phyloP scores from a whole-genome alignment of 1,140 invertebrate genomes.

The Plectrocnemia conspersa region DNA sequence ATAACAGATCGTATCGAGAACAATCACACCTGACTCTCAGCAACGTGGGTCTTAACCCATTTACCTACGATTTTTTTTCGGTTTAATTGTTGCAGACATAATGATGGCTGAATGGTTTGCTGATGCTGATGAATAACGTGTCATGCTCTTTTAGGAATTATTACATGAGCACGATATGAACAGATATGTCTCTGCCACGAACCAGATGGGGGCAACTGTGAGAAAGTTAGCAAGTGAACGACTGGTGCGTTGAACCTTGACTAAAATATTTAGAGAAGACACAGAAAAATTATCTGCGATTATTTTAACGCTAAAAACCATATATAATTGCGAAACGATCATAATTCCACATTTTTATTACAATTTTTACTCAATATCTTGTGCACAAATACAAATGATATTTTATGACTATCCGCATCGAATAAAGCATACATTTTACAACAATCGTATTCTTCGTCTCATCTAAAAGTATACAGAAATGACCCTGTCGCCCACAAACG shows the following conservation, averaged over 20 bases:
- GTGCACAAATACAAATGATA: too few species aligned
- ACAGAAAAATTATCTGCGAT: background rate
- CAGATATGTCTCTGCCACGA: constrained; percentile 33
- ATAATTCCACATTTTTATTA: background rate
- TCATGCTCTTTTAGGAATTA: constrained; percentile 31
- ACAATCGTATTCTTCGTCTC: constrained; percentile 15
- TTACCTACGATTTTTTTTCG: too few species aligned
- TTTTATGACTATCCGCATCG: constrained; percentile 1
- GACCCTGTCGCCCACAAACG: constrained; percentile 26
- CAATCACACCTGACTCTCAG: constrained; percentile 27
- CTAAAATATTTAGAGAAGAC: background rate
- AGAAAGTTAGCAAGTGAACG: constrained; percentile 27
- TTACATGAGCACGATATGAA: constrained; percentile 31
- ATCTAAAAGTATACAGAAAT: constrained; percentile 28
- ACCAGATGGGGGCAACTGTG: constrained; percentile 24
- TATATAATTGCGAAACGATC: background rate
- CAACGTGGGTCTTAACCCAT: constrained; percentile 14
- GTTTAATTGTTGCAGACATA: constrained; percentile 12
- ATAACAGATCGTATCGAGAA: constrained; percentile 8
- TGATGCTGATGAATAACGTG: constrained; percentile 26
- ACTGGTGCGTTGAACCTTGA: constrained; percentile 10
- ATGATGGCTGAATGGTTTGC: constrained; percentile 7
- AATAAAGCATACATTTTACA: constrained; percentile 9
- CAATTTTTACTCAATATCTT: background rate
- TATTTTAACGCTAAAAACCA: background rate